Conservation (phyloP, 2,888 invertebrate species). For the Epistrophe grossulariae region DNA sequence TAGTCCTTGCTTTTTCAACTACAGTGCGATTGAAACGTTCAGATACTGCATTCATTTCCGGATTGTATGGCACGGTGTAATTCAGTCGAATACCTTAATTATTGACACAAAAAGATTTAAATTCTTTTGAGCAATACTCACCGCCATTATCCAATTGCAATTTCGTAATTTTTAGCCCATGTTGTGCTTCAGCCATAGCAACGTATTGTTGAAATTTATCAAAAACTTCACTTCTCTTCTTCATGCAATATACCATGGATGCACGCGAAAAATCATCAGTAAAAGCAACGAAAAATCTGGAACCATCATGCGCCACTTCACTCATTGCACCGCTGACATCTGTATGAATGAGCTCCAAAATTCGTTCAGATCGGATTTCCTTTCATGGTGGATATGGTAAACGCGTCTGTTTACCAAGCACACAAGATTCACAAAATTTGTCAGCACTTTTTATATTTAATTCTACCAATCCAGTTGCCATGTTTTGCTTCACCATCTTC, state of each 20-base stretch:
- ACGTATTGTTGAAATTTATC: neutral
- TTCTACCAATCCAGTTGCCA: too few species aligned
- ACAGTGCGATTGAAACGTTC: too few species aligned
- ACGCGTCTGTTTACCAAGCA: too few species aligned
- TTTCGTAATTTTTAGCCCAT: neutral
- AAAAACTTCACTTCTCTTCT: neutral
- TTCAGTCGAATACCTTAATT: slow-evolving; percentile 3
- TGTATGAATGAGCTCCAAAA: neutral
- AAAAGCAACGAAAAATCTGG: neutral
- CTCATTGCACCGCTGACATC: neutral
- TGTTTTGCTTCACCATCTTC: neutral
- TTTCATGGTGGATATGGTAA: too few species aligned
- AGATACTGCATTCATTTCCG: too few species aligned
- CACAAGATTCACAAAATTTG: too few species aligned
- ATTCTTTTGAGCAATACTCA: neutral
- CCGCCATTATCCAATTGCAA: neutral
- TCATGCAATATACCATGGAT: neutral
- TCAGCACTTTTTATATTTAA: too few species aligned
- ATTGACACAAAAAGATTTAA: neutral
- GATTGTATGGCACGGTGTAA: slow-evolving; percentile 3
- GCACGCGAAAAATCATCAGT: neutral
- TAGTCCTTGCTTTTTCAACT: too few species aligned
- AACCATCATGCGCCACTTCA: neutral
- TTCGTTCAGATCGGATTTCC: too few species aligned
- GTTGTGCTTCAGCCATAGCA: slow-evolving; percentile 2